Percentiles rank a stretch among this genome's conserved stretches.
Evolutionary conservation across 2,113 vertebrate genomes (phyloP).

Genomic region (Coryphaenoides rupestris): DNA sequence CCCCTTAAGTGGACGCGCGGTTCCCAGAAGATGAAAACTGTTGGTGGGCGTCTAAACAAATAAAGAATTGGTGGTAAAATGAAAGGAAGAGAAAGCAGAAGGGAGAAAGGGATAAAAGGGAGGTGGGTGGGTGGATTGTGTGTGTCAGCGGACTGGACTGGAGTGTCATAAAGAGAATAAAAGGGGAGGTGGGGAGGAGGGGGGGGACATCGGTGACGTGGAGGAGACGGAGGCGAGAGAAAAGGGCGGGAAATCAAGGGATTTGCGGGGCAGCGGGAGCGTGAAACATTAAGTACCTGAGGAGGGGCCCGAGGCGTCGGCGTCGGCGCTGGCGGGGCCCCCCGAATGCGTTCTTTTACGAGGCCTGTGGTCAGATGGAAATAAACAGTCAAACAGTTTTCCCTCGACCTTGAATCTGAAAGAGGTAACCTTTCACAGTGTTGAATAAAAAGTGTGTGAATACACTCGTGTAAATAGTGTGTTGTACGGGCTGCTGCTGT

Average conservation of each 20-base stretch:
- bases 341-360: slow-evolving; percentile 71
- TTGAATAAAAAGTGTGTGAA: no score
- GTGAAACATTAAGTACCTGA: slow-evolving; percentile 71
- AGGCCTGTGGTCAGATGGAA: slow-evolving; percentile 70
- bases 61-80: no score
- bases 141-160: slow-evolving; percentile 35
- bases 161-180: slow-evolving; percentile 37
- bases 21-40: slow-evolving; percentile 34
- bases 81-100: slow-evolving; percentile 40
- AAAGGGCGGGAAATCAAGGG: slow-evolving; percentile 41
- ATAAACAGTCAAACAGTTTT: slow-evolving; percentile 53
- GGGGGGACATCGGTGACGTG: slow-evolving; percentile 52
- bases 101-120: slow-evolving; percentile 42
- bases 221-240: slow-evolving; percentile 40
- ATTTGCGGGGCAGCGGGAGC: slow-evolving; percentile 48
- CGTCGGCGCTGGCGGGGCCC: slow-evolving; percentile 56
- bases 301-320: slow-evolving; percentile 58
- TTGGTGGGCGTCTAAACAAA: slow-evolving; percentile 43
- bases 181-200: slow-evolving; percentile 50
- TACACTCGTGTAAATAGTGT: background rate
- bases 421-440: slow-evolving; percentile 4
- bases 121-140: background rate
- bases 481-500: no score
- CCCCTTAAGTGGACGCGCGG: slow-evolving; percentile 10
- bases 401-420: background rate